Evolutionary conservation across 2,113 vertebrate genomes (phyloP).

Genomic region (Entomyzon cyanotis): DNA sequence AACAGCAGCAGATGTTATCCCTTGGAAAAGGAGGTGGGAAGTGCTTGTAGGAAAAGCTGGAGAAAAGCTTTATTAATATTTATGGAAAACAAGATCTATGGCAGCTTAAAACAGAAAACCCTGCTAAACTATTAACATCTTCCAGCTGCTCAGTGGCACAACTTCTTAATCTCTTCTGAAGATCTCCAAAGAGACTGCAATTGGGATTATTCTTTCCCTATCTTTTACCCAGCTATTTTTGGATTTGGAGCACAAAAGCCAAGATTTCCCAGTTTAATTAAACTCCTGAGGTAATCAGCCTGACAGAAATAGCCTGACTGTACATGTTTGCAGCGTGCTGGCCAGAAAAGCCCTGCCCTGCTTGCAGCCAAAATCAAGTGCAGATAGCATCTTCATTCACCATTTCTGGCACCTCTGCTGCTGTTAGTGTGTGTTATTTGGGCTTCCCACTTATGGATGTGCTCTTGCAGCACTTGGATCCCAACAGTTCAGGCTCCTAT

Average conservation of each 20-base stretch:
- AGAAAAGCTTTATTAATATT: background rate
- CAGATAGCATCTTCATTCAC: conserved; percentile 5
- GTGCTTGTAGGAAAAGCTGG: background rate
- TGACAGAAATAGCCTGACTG: conserved; percentile 30
- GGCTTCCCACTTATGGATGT: background rate
- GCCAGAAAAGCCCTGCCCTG: background rate
- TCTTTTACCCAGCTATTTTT: conserved; percentile 5
- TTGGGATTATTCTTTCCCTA: background rate
- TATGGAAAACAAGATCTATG: background rate
- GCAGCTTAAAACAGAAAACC: background rate
- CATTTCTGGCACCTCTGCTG: background rate
- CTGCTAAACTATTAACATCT: background rate
- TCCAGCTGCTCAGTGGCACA: background rate
- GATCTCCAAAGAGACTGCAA: conserved; percentile 1
- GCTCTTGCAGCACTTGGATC: background rate
- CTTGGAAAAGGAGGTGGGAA: background rate
- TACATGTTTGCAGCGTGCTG: background rate
- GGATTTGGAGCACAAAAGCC: conserved; percentile 23
- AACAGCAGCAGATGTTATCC: conserved; percentile 11
- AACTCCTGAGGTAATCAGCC: background rate
- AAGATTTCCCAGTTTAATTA: conserved; percentile 40
- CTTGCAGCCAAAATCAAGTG: conserved; percentile 6
- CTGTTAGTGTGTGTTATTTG: background rate
- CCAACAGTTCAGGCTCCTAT: background rate
- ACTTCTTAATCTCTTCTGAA: background rate